A percentile compares a stretch with the other conserved stretches of the same genome.
These are phyloP conservation scores for Drosophila cognata DNA, from an alignment of 2,888 invertebrate genomes.

Conservation along the genomic window DNA sequence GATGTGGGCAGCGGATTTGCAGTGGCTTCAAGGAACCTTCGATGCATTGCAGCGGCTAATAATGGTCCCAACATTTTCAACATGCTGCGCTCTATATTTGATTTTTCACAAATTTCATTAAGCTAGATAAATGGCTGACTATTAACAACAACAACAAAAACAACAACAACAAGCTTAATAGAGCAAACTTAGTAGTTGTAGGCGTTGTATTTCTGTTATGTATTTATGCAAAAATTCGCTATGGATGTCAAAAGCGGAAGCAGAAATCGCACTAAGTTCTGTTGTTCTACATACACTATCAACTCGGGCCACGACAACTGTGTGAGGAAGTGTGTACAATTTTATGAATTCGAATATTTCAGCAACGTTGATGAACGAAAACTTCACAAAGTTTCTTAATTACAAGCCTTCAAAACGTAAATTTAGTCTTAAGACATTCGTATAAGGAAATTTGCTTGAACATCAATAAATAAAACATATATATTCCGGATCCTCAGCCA, in stretches of 20 bases:
- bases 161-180: conserved; percentile 36
- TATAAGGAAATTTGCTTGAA: neutral
- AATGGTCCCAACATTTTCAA: conserved; percentile 33
- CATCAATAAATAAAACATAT: neutral
- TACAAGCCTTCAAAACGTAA: neutral
- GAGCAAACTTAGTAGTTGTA: conserved; percentile 13
- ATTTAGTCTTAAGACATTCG: neutral
- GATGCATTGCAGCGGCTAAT: conserved; percentile 60
- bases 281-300: conserved; percentile 16
- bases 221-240: conserved; percentile 81
- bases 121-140: conserved; percentile 83
- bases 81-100: conserved; percentile 56
- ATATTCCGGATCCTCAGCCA: neutral
- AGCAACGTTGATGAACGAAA: neutral
- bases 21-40: conserved; percentile 31
- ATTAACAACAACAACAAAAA: conserved; percentile 74
- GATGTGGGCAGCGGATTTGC: conserved; percentile 8
- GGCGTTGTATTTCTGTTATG: conserved; percentile 14
- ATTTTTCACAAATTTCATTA: conserved; percentile 82
- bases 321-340: neutral
- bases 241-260: conserved; percentile 59
- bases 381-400: neutral
- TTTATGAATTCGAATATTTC: neutral
- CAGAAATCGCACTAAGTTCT: conserved; percentile 57
- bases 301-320: neutral